Evolutionary conservation across 2,113 vertebrate genomes (phyloP).

Genomic region (Heloderma charlesbogerti): DNA sequence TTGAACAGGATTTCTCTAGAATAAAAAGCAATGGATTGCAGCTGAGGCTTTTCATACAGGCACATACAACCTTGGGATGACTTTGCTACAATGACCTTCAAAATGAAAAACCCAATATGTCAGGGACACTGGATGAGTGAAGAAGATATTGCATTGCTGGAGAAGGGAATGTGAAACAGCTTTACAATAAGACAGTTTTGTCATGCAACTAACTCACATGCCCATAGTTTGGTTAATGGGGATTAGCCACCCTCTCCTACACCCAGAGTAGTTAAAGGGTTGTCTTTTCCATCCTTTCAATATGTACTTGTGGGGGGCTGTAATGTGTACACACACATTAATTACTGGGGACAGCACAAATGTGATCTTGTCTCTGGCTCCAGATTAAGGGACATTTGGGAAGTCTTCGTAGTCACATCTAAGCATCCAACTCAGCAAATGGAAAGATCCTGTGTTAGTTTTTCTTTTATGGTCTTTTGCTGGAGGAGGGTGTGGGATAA

Average conservation of each 20-base stretch:
- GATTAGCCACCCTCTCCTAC: neutral
- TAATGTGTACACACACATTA: neutral
- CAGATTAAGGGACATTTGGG: neutral
- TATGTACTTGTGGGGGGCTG: neutral
- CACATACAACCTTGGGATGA: neutral
- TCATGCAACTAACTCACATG: neutral
- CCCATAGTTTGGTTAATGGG: neutral
- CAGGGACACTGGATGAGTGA: neutral
- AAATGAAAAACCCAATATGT: neutral
- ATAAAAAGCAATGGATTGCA: neutral
- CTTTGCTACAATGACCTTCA: constrained; percentile 2
- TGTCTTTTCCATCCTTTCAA: neutral
- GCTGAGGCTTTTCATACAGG: neutral
- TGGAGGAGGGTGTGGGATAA: neutral
- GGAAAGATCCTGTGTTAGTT: neutral
- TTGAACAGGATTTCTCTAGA: neutral
- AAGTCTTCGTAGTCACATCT: neutral
- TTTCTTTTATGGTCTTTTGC: neutral
- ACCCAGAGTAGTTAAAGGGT: neutral
- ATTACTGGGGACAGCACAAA: neutral
- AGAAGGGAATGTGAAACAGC: neutral
- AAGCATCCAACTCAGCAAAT: neutral
- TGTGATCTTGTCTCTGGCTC: neutral
- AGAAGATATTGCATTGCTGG: neutral
- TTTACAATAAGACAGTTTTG: neutral